Conservation (phyloP, 2,797 vertebrate genomes). For the Falco naumanni region DNA sequence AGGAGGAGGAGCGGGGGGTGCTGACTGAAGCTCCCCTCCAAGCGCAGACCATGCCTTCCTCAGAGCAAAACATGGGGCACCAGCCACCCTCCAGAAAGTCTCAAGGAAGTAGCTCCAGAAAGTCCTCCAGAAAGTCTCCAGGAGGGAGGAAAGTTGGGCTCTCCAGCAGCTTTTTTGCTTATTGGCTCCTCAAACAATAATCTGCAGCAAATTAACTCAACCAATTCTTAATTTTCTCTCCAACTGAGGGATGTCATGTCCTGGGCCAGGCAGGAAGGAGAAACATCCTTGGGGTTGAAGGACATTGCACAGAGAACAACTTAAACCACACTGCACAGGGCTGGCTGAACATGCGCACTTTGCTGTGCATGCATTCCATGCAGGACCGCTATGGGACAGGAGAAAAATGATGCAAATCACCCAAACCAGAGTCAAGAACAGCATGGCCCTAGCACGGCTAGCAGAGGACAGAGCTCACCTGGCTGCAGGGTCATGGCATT, state of each 20-base stretch:
- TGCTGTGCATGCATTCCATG: fast-evolving
- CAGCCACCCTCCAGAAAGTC: neutral
- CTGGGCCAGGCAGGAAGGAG: neutral
- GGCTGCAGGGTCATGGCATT: neutral
- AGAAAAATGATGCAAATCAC: neutral
- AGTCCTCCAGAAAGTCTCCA: neutral
- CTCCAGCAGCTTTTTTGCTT: neutral
- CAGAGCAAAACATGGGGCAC: neutral
- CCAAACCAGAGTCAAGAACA: neutral
- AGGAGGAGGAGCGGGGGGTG: neutral
- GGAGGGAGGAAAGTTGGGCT: neutral
- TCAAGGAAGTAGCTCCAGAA: neutral
- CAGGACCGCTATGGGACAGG: neutral
- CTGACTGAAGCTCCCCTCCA: neutral
- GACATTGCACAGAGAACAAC: neutral
- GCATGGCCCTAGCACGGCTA: neutral
- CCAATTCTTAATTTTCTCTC: neutral
- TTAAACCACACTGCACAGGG: neutral
- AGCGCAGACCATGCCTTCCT: neutral
- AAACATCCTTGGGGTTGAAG: neutral
- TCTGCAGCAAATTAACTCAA: conserved; percentile 28
- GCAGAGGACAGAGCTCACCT: neutral
- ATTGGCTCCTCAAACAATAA: neutral
- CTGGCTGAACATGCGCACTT: fast-evolving
- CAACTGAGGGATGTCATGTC: neutral